phyloP scores from a whole-genome alignment of 2,797 vertebrate genomes.

The Graptemys geographica region DNA sequence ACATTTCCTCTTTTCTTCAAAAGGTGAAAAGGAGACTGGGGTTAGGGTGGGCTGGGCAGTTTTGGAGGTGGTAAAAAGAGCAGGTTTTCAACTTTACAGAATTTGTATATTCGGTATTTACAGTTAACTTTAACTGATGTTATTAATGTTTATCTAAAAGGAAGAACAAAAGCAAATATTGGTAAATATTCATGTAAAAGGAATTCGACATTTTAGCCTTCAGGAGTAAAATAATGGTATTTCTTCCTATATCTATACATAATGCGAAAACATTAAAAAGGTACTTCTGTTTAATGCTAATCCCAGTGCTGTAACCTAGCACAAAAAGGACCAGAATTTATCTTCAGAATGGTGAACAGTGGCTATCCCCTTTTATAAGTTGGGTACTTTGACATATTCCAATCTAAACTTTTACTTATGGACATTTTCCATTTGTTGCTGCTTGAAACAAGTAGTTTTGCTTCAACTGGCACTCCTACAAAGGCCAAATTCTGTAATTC shows the following conservation, averaged over 20 bases:
- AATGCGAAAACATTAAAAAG: background rate
- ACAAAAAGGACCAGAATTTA: background rate
- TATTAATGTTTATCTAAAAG: background rate
- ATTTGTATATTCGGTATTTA: background rate
- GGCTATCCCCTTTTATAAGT: background rate
- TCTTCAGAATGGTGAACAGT: background rate
- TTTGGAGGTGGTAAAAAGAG: background rate
- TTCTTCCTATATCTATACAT: background rate
- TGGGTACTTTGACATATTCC: background rate
- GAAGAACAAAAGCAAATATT: background rate
- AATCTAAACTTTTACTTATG: background rate
- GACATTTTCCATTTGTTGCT: background rate
- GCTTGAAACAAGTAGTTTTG: background rate
- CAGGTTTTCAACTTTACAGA: background rate
- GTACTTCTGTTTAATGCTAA: background rate
- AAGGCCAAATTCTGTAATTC: background rate
- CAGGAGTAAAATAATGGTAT: background rate
- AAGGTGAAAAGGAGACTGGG: slow-evolving; percentile 16
- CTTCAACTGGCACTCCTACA: background rate
- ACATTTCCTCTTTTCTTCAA: slow-evolving; percentile 38
- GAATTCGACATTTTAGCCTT: background rate
- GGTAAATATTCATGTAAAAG: fast-evolving
- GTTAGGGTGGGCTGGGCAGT: background rate
- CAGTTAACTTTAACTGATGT: background rate
- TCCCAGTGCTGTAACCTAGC: background rate